Evolutionary conservation across 1,140 invertebrate species (phyloP), one percentile per base, ranked within the genome.

Genomic region (Battus philenor): DNA sequence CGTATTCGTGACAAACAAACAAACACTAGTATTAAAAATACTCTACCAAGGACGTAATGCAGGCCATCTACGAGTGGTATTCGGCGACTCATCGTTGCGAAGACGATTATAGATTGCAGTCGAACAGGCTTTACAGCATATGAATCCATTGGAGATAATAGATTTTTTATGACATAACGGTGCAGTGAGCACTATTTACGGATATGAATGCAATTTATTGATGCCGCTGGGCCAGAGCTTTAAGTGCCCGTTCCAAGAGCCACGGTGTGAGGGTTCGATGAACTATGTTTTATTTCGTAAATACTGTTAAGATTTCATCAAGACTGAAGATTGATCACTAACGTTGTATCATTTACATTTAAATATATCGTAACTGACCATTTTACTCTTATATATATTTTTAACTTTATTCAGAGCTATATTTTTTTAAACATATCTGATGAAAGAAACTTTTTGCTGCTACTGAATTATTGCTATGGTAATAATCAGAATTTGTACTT

Each of bases 161-260:
- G 39, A 34, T 44, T 49, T 48, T 49, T 49, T 49, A 36, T 49
- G 31, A 34, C 45, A 26, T 36, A 31, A 46, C 43, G 50, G 44
- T 39, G 39, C 31, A 44, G 36, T 33, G 32, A 36, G 15, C 34
- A 45, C 34, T 51, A 30, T 52, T 49, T 48, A 48, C 50, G 36
- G 29, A 43, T 49, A 47, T 27, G 45, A 49, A 52, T 52, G 41
- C 43, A 57, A 57, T 39, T 39, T 39, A 39, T 26, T 11, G 36
- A 39, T 26, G 36, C 36, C 36, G 36, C 36, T 39, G 36, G 36
- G 36, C 22, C 33, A 27, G 36, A 39, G 36, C 36, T 15, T 39
- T 39, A 27, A 27, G 36, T 20, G 36, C 20, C 9, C 34, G 20
- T 27, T 9, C n/a, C 20, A 20, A 36, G 36, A 12, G 20, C 36